Evolutionary conservation across 2,888 invertebrate genomes (phyloP).

Genomic region (Ornithoptera priamus): DNA sequence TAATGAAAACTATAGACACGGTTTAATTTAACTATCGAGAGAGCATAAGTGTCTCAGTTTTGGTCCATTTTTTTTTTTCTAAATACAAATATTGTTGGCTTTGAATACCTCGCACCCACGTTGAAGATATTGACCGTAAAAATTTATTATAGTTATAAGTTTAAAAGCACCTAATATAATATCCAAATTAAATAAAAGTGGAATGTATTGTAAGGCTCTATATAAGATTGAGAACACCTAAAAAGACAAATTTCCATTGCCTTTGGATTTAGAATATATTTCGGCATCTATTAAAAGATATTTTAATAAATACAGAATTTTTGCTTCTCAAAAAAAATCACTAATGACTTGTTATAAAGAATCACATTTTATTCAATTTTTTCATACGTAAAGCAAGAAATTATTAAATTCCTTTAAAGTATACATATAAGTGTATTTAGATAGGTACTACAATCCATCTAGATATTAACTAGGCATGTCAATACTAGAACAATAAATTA

Average conservation of each 20-base stretch:
- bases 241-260: slow-evolving; percentile 12
- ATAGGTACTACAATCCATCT: no score
- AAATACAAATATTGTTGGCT: slow-evolving; percentile 44
- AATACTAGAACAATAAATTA: no score
- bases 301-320: not conserved
- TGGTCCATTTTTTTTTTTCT: slow-evolving; percentile 64
- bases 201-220: slow-evolving; percentile 75
- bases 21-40: slow-evolving; percentile 14
- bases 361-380: not conserved
- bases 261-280: not conserved
- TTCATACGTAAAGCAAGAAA: not conserved
- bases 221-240: slow-evolving; percentile 65
- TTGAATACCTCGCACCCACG: slow-evolving; percentile 21
- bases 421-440: not conserved
- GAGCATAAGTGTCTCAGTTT: slow-evolving; percentile 45
- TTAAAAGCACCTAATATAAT: slow-evolving; percentile 61
- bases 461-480: not conserved
- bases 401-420: not conserved
- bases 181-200: slow-evolving; percentile 74
- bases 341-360: not conserved
- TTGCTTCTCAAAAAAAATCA: not conserved
- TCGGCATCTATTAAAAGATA: not conserved
- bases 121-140: slow-evolving; percentile 31
- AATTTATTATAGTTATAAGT: slow-evolving; percentile 27
- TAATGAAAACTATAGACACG: slow-evolving; percentile 3